phyloP scores from a whole-genome alignment of 2,888 invertebrate genomes.

The Megalurothrips usitatus region DNA sequence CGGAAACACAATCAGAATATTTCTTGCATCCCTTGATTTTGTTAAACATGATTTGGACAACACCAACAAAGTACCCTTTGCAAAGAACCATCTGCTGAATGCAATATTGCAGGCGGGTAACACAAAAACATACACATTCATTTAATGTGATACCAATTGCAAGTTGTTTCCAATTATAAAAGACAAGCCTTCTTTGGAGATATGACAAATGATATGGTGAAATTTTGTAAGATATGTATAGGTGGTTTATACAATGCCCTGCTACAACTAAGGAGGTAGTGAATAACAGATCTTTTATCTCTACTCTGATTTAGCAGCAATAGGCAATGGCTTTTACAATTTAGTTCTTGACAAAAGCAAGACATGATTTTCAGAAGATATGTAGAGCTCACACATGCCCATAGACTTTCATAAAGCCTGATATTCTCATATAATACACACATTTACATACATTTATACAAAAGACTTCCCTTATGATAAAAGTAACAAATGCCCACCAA shows the following conservation, averaged over 20 bases:
- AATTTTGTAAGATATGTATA: neutral
- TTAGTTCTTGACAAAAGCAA: neutral
- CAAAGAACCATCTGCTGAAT: neutral
- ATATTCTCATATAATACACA: neutral
- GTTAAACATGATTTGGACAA: neutral
- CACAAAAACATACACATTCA: neutral
- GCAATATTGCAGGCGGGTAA: neutral
- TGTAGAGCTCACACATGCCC: neutral
- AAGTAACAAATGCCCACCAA: neutral
- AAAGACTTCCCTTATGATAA: neutral
- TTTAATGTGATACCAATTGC: neutral
- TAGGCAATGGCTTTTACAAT: neutral
- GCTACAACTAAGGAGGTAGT: conserved; percentile 10
- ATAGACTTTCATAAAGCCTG: neutral
- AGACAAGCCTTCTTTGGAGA: neutral
- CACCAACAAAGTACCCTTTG: neutral
- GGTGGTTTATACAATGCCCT: neutral
- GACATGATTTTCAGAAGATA: neutral
- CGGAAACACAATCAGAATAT: neutral
- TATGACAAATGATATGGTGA: conserved; percentile 8
- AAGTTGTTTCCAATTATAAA: neutral
- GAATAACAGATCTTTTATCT: neutral
- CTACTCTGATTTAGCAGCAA: neutral
- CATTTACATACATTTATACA: neutral
- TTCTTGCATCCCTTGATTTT: neutral